phyloP scores from a whole-genome alignment of 2,888 invertebrate species.

The Subacronicta megacephala region DNA sequence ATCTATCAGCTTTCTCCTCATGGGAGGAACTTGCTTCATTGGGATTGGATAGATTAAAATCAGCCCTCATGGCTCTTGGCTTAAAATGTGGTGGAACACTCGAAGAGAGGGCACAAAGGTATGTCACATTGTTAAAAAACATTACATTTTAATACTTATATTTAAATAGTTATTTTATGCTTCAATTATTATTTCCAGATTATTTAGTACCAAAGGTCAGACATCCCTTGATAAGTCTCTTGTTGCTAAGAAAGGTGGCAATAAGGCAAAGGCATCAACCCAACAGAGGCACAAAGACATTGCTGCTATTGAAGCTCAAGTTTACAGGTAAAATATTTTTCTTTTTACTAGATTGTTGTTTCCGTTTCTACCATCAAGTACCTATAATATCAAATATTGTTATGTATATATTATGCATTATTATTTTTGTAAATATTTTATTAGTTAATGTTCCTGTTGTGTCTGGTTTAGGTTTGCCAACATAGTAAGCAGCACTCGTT shows the following conservation, averaged over 20 bases:
- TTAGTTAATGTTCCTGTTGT: no score
- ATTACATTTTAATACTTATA: background rate
- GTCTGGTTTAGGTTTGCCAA: conserved; percentile 91
- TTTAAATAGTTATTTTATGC: background rate
- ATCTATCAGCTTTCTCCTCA: conserved; percentile 99
- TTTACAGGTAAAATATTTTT: conserved; percentile 91
- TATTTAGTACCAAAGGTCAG: conserved; percentile 98
- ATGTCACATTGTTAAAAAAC: conserved; percentile 12
- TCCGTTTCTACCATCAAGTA: no score
- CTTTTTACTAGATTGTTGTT: background rate
- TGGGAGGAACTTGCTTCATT: conserved; percentile 99
- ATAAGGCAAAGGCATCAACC: conserved; percentile 87
- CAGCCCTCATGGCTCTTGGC: conserved; percentile 98
- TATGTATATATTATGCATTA: no score
- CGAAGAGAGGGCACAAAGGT: conserved; percentile 98
- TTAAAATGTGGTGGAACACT: conserved; percentile 99
- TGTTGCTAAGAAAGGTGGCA: conserved; percentile 96
- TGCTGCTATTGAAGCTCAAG: conserved; percentile 96
- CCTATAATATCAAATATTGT: no score
- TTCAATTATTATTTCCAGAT: conserved; percentile 67
- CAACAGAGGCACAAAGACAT: conserved; percentile 95
- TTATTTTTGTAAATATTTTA: no score
- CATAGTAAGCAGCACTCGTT: conserved; percentile 95
- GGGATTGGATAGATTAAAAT: conserved; percentile 98
- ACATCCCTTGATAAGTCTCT: conserved; percentile 97